Evolutionary conservation across 2,888 invertebrate species (phyloP), one percentile per base, ranked within the genome.

Genomic region (Acleris cristana): DNA sequence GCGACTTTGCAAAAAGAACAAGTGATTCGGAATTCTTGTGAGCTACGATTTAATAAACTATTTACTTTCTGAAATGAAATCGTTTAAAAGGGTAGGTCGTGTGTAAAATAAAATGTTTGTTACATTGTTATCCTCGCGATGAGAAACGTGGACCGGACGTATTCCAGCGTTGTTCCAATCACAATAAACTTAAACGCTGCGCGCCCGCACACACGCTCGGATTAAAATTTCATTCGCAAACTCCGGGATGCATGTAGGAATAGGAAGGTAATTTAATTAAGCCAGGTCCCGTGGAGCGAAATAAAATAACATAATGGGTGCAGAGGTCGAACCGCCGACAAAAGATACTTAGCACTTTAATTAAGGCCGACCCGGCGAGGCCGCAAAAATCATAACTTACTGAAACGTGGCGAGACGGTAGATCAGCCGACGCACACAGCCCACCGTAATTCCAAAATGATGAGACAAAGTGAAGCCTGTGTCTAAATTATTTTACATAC

Each of bases 281-380:
- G 70, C 69, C 64, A 59, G 61, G 70, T 70, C 71, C 68, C 55
- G 63, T 61, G 59, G 70, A 59, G 71, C 57, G 64, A 68, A 73
- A 74, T 72, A 72, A 74, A 70, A 64, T 70, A 71, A 69, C 63
- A 64, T 65, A 71, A 71, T 70, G 63, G 60, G 72, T 56, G 70
- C 68, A 71, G 71, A 70, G 45, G 56, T 64, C 60, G 60, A 64
- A 65, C 60, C 63, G 62, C 64, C 30, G 21, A 65, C 64, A 63
- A 73, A 75, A 76, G 77, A 77, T 73, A 72, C 74, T 76, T 72
- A 74, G 73, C 73, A 65, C 69, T 79, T 80, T 81, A 79, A 78
- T 81, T 78, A 79, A 78, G 76, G 73, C 72, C 59, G 52, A 63
- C 26, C 51, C 64, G 23, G 30, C 61, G 64, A 26, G 51, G 23